These are phyloP conservation scores for Hirtodrosophila confusa DNA, from an alignment of 2,888 invertebrate species.

Conservation along the genomic window DNA sequence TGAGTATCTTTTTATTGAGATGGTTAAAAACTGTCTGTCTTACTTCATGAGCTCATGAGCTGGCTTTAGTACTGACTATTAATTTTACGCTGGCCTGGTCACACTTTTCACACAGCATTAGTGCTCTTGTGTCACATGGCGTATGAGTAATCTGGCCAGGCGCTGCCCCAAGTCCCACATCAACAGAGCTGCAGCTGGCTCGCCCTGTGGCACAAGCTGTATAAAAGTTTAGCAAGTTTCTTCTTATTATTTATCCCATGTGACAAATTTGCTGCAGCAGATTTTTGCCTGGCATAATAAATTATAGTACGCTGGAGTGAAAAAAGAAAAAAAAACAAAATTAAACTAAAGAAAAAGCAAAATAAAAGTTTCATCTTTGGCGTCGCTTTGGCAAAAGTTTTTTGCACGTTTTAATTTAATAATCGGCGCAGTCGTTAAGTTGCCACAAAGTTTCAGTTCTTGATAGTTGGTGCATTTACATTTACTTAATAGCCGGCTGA, in stretches of 20 bases:
- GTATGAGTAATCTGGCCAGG: conserved; percentile 66
- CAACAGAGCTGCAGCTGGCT: conserved; percentile 18
- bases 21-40: too few species aligned
- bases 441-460: conserved; percentile 45
- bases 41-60: conserved; percentile 1
- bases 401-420: conserved; percentile 80
- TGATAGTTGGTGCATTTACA: conserved; percentile 50
- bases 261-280: conserved; percentile 78
- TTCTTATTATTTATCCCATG: conserved; percentile 80
- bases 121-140: conserved; percentile 42
- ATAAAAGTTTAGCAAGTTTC: conserved; percentile 60
- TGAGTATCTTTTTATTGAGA: too few species aligned
- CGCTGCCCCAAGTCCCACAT: conserved; percentile 52
- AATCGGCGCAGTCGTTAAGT: conserved; percentile 68
- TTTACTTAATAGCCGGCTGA: conserved; percentile 55
- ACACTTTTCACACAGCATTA: conserved; percentile 30
- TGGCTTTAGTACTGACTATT: conserved; percentile 39
- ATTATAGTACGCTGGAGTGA: conserved; percentile 49
- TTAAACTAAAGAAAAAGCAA: too few species aligned
- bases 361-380: conserved; percentile 33
- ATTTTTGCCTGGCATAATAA: conserved; percentile 68
- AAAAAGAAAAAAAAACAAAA: conserved; percentile 21
- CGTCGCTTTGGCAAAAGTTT: conserved; percentile 51
- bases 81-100: conserved; percentile 67
- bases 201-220: conserved; percentile 33